A percentile compares a stretch with the other conserved stretches of the same genome.
These are phyloP conservation scores for Phoeniculus purpureus DNA, from an alignment of 2,797 vertebrate genomes.

Conservation along the genomic window DNA sequence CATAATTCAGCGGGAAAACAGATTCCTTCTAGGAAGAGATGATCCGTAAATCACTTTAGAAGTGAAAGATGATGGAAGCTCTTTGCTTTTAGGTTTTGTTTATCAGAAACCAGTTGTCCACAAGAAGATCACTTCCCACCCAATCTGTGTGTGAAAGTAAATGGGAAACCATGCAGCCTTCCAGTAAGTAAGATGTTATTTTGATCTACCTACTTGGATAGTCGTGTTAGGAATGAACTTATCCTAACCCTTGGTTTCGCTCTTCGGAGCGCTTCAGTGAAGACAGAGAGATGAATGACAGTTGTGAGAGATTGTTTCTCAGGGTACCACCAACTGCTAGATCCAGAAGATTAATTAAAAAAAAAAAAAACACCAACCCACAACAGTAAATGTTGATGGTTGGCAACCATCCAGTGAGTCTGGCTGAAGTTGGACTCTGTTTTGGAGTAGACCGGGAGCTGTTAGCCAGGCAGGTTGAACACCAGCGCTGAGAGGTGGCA, in stretches of 20 bases:
- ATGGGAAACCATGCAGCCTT: conserved; percentile 97
- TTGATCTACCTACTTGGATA: neutral
- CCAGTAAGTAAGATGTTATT: conserved; percentile 85
- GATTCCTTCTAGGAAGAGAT: neutral
- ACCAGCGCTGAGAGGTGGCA: neutral
- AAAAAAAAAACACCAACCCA: accelerated
- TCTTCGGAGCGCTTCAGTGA: neutral
- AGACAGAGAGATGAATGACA: neutral
- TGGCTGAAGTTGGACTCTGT: neutral
- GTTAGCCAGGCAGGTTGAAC: neutral
- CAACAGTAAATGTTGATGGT: neutral
- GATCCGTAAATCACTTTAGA: neutral
- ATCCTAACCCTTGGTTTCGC: neutral
- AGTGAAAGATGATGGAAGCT: conserved; percentile 49
- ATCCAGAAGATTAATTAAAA: neutral
- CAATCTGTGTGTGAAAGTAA: conserved; percentile 98
- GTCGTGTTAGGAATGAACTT: neutral
- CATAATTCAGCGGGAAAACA: neutral
- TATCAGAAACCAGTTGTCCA: conserved; percentile 99
- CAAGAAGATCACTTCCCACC: conserved; percentile 99
- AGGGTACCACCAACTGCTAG: neutral
- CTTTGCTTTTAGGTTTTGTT: conserved; percentile 89
- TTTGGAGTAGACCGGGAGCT: neutral
- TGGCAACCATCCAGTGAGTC: neutral
- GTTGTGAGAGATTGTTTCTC: neutral